These are phyloP conservation scores for Agapornis canus DNA, from an alignment of 2,797 vertebrate genomes.

Conservation along the genomic window DNA sequence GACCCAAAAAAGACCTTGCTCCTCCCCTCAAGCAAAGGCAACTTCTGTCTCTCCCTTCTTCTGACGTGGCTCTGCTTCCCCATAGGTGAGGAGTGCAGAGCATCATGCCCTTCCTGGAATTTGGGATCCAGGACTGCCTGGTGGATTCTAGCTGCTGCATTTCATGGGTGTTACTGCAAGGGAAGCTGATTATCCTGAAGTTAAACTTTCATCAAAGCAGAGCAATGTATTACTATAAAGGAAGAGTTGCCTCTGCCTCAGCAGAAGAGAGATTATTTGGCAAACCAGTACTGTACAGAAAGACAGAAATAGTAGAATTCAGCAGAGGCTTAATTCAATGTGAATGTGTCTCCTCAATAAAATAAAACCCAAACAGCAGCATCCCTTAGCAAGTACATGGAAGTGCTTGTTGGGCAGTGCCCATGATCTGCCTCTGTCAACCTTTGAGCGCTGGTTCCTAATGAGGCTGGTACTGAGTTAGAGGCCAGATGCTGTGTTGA, in stretches of 20 bases:
- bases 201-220: background rate
- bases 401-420: background rate
- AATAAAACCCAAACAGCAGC: background rate
- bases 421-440: background rate
- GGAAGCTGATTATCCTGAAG: background rate
- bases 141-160: background rate
- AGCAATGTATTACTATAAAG: background rate
- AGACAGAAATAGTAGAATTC: background rate
- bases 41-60: background rate
- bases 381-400: background rate
- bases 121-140: background rate
- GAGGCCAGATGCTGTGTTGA: background rate
- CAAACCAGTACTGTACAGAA: background rate
- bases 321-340: background rate
- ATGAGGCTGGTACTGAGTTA: background rate
- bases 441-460: background rate
- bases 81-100: background rate
- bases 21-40: background rate
- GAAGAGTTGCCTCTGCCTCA: background rate
- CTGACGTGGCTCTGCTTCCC: rapidly evolving
- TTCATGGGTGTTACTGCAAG: background rate
- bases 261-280: background rate
- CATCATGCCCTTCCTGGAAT: background rate
- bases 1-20: background rate
- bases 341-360: background rate